Evolutionary conservation across 2,797 vertebrate species (phyloP).

Genomic region (Dromococcyx pavoninus): DNA sequence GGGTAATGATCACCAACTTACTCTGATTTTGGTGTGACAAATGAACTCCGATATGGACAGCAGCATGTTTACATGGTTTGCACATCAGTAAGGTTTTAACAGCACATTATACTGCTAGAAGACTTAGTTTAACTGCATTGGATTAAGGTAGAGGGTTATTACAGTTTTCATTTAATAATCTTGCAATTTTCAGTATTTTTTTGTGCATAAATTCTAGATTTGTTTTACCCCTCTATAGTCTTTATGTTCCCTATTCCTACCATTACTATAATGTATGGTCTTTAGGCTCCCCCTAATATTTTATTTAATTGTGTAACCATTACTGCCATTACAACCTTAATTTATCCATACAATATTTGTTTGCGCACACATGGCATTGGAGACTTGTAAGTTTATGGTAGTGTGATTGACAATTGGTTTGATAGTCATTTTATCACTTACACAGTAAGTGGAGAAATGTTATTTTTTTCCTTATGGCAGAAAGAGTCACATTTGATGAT

Average conservation of each 20-base stretch:
- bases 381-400: neutral
- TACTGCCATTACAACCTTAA: neutral
- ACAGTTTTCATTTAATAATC: neutral
- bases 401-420: neutral
- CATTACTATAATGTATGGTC: neutral
- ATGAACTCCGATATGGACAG: neutral
- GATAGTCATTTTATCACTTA: neutral
- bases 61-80: neutral
- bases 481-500: neutral
- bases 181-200: neutral
- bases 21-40: neutral
- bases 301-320: neutral
- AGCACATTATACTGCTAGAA: neutral
- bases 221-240: neutral
- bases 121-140: neutral
- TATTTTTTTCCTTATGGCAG: neutral
- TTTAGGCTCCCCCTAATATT: neutral
- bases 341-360: neutral
- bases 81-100: neutral
- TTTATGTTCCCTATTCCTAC: neutral
- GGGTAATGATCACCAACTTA: neutral
- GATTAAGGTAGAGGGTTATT: neutral
- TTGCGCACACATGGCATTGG: neutral
- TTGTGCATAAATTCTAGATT: neutral
- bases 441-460: neutral